Evolutionary conservation across 2,888 invertebrate genomes (phyloP).

Genomic region (Apodemia zela): DNA sequence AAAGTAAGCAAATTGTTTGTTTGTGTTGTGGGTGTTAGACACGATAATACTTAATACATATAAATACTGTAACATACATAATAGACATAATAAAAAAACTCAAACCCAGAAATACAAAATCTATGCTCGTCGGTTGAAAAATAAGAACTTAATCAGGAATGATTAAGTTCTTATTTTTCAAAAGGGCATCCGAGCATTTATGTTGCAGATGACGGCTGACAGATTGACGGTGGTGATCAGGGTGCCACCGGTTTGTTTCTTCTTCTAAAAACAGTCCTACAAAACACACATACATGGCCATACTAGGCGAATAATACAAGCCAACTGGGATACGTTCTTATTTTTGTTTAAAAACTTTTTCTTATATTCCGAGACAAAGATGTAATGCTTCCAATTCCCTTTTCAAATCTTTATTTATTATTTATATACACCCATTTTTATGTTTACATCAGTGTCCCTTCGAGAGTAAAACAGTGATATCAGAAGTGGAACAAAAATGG

Average conservation of each 20-base stretch:
- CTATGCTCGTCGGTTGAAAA: no score
- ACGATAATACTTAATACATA: no score
- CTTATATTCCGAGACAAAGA: slow-evolving; percentile 6
- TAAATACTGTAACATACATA: no score
- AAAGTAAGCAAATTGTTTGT: no score
- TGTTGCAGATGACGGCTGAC: background rate
- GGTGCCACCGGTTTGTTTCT: background rate
- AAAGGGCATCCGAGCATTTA: no score
- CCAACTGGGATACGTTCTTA: slow-evolving; percentile 7
- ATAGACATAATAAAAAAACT: no score
- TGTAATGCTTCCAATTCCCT: slow-evolving; percentile 10
- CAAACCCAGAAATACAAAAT: no score
- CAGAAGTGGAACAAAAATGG: background rate
- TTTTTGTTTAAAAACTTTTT: slow-evolving; percentile 11
- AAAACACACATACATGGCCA: background rate
- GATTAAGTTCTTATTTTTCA: no score
- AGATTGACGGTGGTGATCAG: background rate
- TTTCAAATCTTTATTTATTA: slow-evolving; percentile 12
- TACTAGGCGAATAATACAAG: background rate
- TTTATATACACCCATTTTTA: background rate
- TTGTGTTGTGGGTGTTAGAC: no score
- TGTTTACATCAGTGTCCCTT: background rate
- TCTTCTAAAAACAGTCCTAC: background rate
- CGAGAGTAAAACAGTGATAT: background rate
- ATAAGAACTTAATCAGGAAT: no score